Evolutionary conservation across 2,113 vertebrate genomes (phyloP).

Genomic region (Columbina picui): DNA sequence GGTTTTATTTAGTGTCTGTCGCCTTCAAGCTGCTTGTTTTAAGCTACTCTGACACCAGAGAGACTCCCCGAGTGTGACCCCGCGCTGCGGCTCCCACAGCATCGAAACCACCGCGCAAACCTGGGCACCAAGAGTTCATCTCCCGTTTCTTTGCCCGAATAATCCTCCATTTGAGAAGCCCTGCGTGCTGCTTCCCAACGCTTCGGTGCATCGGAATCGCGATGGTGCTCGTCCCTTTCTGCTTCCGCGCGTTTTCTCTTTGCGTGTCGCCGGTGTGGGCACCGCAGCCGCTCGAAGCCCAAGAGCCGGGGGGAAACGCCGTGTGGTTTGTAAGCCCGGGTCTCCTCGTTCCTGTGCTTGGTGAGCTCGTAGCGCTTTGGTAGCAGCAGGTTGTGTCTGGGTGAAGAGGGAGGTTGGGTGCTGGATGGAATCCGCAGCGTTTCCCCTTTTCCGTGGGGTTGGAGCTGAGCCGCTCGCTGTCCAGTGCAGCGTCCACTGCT

Average conservation of each 20-base stretch:
- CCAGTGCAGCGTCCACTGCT: accelerated
- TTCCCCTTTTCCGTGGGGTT: accelerated
- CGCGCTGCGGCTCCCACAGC: not conserved
- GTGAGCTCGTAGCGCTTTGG: not conserved
- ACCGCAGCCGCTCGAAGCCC: not conserved
- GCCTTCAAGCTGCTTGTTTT: not conserved
- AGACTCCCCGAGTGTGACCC: too few species aligned
- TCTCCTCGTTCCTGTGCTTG: accelerated
- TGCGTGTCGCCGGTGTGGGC: not conserved
- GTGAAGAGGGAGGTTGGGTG: not conserved
- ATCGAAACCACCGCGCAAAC: accelerated
- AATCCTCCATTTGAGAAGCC: not conserved
- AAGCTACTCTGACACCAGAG: not conserved
- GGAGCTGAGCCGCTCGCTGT: accelerated
- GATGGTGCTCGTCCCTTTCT: accelerated
- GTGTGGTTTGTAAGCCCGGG: not conserved
- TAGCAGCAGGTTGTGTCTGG: not conserved
- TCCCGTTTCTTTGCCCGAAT: accelerated
- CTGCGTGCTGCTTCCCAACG: accelerated
- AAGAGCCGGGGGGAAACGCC: accelerated
- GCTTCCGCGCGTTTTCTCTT: accelerated
- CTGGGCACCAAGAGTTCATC: not conserved
- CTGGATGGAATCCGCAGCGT: not conserved
- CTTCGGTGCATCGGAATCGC: accelerated
- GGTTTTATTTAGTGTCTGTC: not conserved